Base-by-base conservation (phyloP, 2,888 invertebrate species). In the Aphodius granarius region DNA sequence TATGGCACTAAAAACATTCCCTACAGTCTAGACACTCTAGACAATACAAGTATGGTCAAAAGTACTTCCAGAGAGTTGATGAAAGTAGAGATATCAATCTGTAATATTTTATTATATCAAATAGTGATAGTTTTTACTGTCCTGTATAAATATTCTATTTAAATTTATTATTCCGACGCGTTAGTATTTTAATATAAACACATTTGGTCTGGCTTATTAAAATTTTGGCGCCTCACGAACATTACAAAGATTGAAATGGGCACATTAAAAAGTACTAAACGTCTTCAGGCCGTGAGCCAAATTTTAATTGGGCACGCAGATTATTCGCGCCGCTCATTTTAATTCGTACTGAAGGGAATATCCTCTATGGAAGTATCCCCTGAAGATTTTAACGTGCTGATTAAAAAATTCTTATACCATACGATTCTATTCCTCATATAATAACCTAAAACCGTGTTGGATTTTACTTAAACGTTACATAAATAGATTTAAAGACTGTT, bases 241-340 rank as follows among this genome's bases (percentile, higher is more conserved):
- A 43, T 43, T 43, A 43, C 43, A 68, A 22, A 68, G 68, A 68
- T n/a, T 68, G 68, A 68, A 21, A 21, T 20, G 22, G 68, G 20
- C 68, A 21, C 68, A 22, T 68, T 68, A 68, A 68, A 68, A 68
- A 22, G 68, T 68, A n/a, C 21, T 68, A 68, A 68, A 68, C 68
- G 68, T 68, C 68, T 21, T 20, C 21, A 22, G 22, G 22, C 22
- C 68, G 68, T 68, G 68, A 20, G 22, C 68, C 22, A 68, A 68
- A 68, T 68, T 68, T 43, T 43, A 43, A 43, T 43, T 43, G 43
- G 43, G 43, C 43, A 13, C 43, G 13, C 9, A 43, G 43, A 43
- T 43, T 6, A 43, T 43, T 43, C 43, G 43, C 43, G 13, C 9
- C 4, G 43, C 43, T 43, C 43, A 43, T 43, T 43, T 43, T 9